These are phyloP conservation scores for Empidonax traillii DNA, from an alignment of 2,113 vertebrate species.

Conservation along the genomic window DNA sequence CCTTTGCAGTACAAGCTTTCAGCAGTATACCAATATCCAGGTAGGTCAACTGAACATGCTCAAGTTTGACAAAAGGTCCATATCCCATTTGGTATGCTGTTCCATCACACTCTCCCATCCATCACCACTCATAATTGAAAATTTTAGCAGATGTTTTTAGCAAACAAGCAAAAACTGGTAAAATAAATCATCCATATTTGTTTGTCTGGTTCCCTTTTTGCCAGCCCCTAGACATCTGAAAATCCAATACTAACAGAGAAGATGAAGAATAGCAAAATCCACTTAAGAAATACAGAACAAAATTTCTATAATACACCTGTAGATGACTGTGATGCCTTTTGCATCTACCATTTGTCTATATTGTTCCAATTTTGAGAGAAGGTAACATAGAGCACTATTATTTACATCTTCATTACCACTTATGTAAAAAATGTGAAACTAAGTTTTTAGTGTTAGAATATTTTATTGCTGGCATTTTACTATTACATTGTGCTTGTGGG, in stretches of 20 bases:
- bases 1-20: conserved; percentile 35
- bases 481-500: not conserved
- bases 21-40: conserved; percentile 5
- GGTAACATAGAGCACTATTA: not conserved
- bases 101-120: not conserved
- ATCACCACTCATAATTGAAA: not conserved
- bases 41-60: not conserved
- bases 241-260: not conserved
- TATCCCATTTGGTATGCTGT: not conserved
- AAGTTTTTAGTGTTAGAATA: not conserved
- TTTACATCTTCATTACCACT: not conserved
- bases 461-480: not conserved
- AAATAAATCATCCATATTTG: not conserved
- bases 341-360: not conserved
- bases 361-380: not conserved
- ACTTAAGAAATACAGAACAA: not conserved
- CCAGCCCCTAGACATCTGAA: not conserved
- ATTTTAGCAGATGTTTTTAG: conserved; percentile 3
- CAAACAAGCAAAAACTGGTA: not conserved
- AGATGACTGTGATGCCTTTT: not conserved
- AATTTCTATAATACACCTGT: not conserved
- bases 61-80: not conserved
- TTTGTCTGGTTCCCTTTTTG: not conserved
- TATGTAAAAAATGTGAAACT: not conserved
- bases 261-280: not conserved